phyloP scores from a whole-genome alignment of 2,888 invertebrate genomes.

The Hydropsyche betteni region DNA sequence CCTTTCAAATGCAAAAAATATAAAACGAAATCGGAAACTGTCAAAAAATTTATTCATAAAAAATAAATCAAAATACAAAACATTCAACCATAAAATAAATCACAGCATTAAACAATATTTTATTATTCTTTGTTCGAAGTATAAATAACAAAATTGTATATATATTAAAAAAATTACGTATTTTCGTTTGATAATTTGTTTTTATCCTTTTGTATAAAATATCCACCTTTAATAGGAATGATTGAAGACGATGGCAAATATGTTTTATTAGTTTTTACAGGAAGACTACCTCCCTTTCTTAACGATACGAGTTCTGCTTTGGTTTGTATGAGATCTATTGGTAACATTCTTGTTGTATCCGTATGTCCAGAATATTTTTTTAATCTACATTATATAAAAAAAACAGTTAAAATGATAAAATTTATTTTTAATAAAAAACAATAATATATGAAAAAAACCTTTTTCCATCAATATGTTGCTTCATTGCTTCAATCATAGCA shows the following conservation, averaged over 20 bases:
- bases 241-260: slow-evolving; percentile 34
- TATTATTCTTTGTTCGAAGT: too few species aligned
- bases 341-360: slow-evolving; percentile 19
- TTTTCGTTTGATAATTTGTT: slow-evolving; percentile 3
- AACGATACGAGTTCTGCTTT: slow-evolving; percentile 19
- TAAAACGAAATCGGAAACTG: too few species aligned
- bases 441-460: slow-evolving; percentile 37
- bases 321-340: slow-evolving; percentile 36
- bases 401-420: background rate
- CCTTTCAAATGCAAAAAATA: too few species aligned
- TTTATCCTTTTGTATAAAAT: slow-evolving; percentile 43
- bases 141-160: slow-evolving; percentile 25
- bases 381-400: slow-evolving; percentile 8
- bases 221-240: slow-evolving; percentile 44
- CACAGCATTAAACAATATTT: too few species aligned
- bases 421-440: background rate
- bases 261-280: slow-evolving; percentile 4
- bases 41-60: background rate
- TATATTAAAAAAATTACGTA: slow-evolving; percentile 1
- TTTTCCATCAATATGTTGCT: slow-evolving; percentile 46
- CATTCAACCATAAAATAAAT: too few species aligned
- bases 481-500: slow-evolving; percentile 48
- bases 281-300: slow-evolving; percentile 30
- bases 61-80: background rate
- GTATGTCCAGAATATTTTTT: slow-evolving; percentile 36